phyloP scores from a whole-genome alignment of 92 coral and sea anemone species.

The Metridium senile region DNA sequence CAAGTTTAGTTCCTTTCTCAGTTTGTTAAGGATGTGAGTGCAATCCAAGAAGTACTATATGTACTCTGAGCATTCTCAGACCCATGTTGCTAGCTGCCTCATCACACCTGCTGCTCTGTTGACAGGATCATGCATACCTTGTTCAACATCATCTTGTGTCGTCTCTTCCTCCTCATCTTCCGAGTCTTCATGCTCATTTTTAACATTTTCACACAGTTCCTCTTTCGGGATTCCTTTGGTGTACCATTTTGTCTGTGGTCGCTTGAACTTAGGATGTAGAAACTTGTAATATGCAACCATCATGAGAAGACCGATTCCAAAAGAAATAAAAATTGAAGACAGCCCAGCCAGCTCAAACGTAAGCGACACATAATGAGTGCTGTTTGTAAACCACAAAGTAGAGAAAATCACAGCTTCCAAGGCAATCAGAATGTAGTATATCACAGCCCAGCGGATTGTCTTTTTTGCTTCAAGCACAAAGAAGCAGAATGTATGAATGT shows the following conservation, averaged over 20 bases:
- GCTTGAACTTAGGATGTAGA: conserved; percentile 71
- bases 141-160: conserved; percentile 1
- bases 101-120: conserved; percentile 1
- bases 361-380: conserved; percentile 37
- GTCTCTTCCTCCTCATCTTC: conserved; percentile 20
- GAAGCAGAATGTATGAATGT: conserved; percentile 81
- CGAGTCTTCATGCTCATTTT: conserved; percentile 10
- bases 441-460: conserved; percentile 67
- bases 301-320: conserved; percentile 50
- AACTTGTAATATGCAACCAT: conserved; percentile 71
- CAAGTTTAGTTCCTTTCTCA: no score
- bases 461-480: conserved; percentile 66
- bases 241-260: conserved; percentile 60
- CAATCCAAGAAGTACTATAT: neutral
- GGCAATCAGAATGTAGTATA: conserved; percentile 57
- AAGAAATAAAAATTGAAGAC: conserved; percentile 49
- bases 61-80: conserved; percentile 3
- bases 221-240: conserved; percentile 23
- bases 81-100: conserved; percentile 36
- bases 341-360: conserved; percentile 74
- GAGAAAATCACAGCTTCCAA: conserved; percentile 65
- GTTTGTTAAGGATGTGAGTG: no score
- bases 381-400: conserved; percentile 73
- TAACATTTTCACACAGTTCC: conserved; percentile 28
- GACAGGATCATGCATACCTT: neutral